Evolutionary conservation across 2,113 vertebrate species (phyloP).

Genomic region (Eurystomus gularis): DNA sequence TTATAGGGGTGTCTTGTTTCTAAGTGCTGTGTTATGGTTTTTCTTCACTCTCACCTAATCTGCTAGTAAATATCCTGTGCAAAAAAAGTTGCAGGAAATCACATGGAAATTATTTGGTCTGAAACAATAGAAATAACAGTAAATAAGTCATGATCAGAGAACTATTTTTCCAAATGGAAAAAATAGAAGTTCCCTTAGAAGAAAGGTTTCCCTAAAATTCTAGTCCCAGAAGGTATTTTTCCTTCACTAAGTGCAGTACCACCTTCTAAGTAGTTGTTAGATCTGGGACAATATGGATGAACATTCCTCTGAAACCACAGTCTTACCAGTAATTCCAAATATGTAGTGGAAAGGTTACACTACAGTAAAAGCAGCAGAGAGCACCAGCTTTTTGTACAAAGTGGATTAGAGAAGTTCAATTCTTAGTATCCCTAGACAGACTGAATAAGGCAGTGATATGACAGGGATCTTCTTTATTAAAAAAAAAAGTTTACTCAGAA

Average conservation of each 20-base stretch:
- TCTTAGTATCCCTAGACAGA: background rate
- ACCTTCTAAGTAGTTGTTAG: background rate
- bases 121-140: background rate
- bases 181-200: background rate
- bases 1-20: background rate
- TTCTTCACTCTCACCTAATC: background rate
- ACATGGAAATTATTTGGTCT: background rate
- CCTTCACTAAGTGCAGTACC: background rate
- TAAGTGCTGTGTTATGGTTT: background rate
- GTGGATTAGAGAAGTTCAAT: background rate
- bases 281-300: background rate
- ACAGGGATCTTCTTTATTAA: background rate
- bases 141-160: background rate
- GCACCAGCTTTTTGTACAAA: background rate
- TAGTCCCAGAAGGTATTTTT: background rate
- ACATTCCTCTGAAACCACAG: background rate
- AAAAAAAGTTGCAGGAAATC: background rate
- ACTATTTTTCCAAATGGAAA: background rate
- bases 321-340: background rate
- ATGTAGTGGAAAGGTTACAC: conserved; percentile 31
- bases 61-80: background rate
- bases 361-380: background rate
- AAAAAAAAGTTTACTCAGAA: background rate
- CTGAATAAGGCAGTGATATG: background rate
- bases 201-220: background rate